Evolutionary conservation across 53 echinoderm and acorn worm genomes (phyloP).

Genomic region (Apostichopus leukothele): DNA sequence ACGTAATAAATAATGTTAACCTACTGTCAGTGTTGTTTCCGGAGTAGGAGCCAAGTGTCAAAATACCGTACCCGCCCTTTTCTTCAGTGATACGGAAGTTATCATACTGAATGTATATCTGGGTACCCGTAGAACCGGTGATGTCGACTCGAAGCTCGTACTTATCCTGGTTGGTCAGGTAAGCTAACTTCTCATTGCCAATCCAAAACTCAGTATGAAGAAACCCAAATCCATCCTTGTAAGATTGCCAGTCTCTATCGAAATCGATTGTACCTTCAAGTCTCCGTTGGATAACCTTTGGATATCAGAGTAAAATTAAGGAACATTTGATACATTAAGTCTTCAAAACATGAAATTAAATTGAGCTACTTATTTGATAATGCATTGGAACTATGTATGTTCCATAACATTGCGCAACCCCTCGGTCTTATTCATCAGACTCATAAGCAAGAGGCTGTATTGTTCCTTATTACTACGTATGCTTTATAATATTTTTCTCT

Average conservation of each 20-base stretch:
- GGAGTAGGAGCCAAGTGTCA: conserved; percentile 41
- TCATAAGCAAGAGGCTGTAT: too few relatives aligned
- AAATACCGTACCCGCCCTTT: conserved; percentile 43
- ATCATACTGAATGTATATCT: conserved; percentile 52
- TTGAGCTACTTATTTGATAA: too few relatives aligned
- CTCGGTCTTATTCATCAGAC: too few relatives aligned
- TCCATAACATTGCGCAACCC: too few relatives aligned
- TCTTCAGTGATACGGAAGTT: conserved; percentile 53
- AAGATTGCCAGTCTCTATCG: conserved; percentile 57
- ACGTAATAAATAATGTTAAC: not conserved
- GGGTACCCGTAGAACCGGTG: conserved; percentile 52
- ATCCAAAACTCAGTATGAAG: conserved; percentile 64
- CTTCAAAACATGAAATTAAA: too few relatives aligned
- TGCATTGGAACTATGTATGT: too few relatives aligned
- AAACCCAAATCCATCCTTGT: conserved; percentile 62
- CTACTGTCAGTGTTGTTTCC: conserved; percentile 33
- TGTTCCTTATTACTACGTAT: too few relatives aligned
- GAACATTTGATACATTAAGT: too few relatives aligned
- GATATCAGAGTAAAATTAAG: not conserved
- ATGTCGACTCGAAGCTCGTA: conserved; percentile 69
- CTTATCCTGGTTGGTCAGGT: conserved; percentile 57
- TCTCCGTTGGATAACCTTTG: conserved; percentile 66
- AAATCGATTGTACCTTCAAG: conserved; percentile 63
- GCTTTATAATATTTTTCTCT: too few relatives aligned
- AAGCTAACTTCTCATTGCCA: conserved; percentile 68